Base-by-base conservation (phyloP, 1,140 invertebrate species). In the Metopolophium dirhodum region DNA sequence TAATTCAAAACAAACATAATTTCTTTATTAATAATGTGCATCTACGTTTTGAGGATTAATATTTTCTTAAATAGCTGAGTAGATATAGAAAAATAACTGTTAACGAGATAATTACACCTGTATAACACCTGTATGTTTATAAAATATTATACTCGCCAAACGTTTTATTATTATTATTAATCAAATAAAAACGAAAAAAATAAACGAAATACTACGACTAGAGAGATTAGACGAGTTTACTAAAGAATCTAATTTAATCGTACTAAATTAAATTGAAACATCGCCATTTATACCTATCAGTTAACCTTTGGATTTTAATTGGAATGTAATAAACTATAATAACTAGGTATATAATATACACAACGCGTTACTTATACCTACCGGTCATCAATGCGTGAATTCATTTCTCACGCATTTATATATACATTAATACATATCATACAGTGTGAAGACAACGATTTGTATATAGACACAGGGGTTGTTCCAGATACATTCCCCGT, bases 241-340 rank as follows among this genome's bases (percentile, higher is more conserved):
- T 77, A n/a, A 20, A 77, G 61, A 77, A 77, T 68, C 61, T 35
- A 4, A n/a, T 77, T 77, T 77, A 77, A 77, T n/a, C 61, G n/a
- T n/a, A 77, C 9, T n/a, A 68, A 68, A 68, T 68, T n/a, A n/a
- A 68, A 68, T n/a, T 68, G 2, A 68, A 68, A n/a, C 61, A n/a
- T 68, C 30, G 4, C 20, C 11, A 68, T 9, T 68, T 4, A 11
- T n/a, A 14, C 30, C 14, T n/a, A 77, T 77, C 14, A 14, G 61
- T 77, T 77, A 77, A 77, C 61, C 61, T 77, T 18, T 77, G 61
- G n/a, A 18, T 77, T 77, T n/a, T 77, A 77, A 77, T 77, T 77
- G 61, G 61, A 77, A 77, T 77, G n/a, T 77, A n/a, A 77, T 77
- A 77, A 77, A 77, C 61, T 77, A 41, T 41, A n/a, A 77, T 77